Conservation (phyloP, 2,797 vertebrate genomes). For the Salarias fasciatus region DNA sequence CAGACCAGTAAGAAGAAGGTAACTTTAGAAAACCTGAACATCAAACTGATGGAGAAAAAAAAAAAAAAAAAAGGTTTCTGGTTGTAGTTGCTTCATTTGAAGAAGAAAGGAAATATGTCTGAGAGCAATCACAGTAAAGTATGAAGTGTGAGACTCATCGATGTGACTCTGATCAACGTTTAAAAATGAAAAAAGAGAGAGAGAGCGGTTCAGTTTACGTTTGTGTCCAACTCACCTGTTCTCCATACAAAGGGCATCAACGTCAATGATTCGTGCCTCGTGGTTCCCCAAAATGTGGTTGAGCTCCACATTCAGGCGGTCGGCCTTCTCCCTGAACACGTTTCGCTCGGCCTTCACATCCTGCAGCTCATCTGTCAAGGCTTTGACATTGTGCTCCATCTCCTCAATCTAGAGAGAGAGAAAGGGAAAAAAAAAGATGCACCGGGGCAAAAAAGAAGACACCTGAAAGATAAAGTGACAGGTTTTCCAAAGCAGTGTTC, state of each 20-base stretch:
- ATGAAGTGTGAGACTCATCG: no score
- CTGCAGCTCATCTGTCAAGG: constrained; percentile 91
- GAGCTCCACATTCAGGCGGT: constrained; percentile 92
- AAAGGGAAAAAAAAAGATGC: background rate
- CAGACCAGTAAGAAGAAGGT: background rate
- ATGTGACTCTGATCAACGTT: no score
- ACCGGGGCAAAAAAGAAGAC: constrained; percentile 1
- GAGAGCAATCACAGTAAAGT: no score
- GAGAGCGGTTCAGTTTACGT: no score
- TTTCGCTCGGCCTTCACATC: constrained; percentile 91
- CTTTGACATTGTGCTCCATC: constrained; percentile 88
- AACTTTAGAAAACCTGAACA: background rate
- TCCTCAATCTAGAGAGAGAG: constrained; percentile 85
- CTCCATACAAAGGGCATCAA: constrained; percentile 97
- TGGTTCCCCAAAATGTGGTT: constrained; percentile 92
- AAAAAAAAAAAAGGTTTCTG: no score
- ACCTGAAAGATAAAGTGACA: background rate
- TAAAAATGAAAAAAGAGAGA: no score
- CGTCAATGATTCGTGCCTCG: constrained; percentile 90
- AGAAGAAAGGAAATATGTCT: no score
- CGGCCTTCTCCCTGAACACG: constrained; percentile 93
- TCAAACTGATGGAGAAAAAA: no score
- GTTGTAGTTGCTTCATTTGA: no score
- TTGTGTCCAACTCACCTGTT: constrained; percentile 83
- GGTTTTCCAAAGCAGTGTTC: constrained; percentile 21